phyloP scores from a whole-genome alignment of 2,113 vertebrate genomes.

The Ophiodon elongatus region DNA sequence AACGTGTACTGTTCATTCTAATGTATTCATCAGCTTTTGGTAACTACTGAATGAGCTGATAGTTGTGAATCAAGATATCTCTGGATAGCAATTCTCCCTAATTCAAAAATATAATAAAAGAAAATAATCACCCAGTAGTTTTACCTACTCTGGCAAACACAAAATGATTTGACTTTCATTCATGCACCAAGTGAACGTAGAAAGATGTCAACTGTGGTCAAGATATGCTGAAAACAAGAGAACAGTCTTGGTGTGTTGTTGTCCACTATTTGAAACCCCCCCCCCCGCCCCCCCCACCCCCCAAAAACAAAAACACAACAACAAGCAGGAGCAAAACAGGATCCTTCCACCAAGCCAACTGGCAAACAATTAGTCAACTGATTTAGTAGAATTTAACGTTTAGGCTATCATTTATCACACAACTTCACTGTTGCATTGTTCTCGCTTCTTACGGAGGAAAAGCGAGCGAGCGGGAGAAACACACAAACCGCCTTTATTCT shows the following conservation, averaged over 20 bases:
- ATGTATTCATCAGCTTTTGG: background rate
- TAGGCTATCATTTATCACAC: slow-evolving; percentile 71
- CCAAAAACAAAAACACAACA: slow-evolving; percentile 67
- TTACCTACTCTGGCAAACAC: background rate
- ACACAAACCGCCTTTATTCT: slow-evolving; percentile 69
- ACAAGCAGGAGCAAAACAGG: slow-evolving; percentile 66
- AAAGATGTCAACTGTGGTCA: background rate
- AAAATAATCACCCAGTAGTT: background rate
- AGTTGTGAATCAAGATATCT: background rate
- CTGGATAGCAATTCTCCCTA: background rate
- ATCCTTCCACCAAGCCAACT: slow-evolving; percentile 63
- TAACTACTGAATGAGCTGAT: background rate
- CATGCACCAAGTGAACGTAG: background rate
- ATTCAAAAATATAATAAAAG: background rate
- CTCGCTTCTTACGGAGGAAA: slow-evolving; percentile 44
- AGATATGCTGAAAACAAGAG: background rate
- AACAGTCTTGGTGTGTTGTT: slow-evolving; percentile 7
- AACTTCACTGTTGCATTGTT: slow-evolving; percentile 62
- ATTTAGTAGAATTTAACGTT: slow-evolving; percentile 79
- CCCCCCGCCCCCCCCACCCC: too few relatives aligned
- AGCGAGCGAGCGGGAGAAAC: slow-evolving; percentile 19
- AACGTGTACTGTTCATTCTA: too few relatives aligned
- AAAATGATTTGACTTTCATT: slow-evolving; percentile 4
- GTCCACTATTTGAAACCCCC: background rate
- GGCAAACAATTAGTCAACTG: slow-evolving; percentile 59